Percentiles rank a stretch among this genome's conserved stretches.
These are phyloP conservation scores for Psammodynastes pulverulentus DNA, from an alignment of 2,113 vertebrate genomes.

Conservation along the genomic window DNA sequence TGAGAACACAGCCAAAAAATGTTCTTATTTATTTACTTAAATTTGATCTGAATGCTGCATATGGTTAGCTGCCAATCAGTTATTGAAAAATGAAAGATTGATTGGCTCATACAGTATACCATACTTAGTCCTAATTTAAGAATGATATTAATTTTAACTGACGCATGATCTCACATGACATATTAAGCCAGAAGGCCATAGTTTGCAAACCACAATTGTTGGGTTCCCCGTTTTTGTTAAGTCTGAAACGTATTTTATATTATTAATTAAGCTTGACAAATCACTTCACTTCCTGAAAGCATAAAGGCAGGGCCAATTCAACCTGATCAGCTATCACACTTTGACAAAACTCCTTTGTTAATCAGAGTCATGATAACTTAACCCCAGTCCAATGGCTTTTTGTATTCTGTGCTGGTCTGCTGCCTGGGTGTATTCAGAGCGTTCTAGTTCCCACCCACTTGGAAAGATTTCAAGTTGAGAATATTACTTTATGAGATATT, in stretches of 20 bases:
- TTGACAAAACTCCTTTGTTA: not conserved
- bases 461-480: not conserved
- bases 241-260: not conserved
- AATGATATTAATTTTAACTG: not conserved
- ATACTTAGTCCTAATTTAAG: not conserved
- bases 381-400: not conserved
- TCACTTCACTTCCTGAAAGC: not conserved
- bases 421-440: not conserved
- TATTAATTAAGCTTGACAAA: not conserved
- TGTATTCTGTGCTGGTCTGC: not conserved
- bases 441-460: not conserved
- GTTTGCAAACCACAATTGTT: not conserved
- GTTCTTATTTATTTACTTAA: not conserved
- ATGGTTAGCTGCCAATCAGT: not conserved
- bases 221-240: not conserved
- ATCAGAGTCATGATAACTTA: not conserved
- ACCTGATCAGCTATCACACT: not conserved
- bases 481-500: not conserved
- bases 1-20: not conserved
- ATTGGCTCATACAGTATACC: not conserved
- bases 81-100: not conserved
- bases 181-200: not conserved
- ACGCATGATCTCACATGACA: not conserved
- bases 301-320: not conserved
- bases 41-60: not conserved